A percentile compares a stretch with the other conserved stretches of the same genome.
These are phyloP conservation scores for Dermatemys mawii DNA, from an alignment of 2,113 vertebrate species.

Conservation along the genomic window DNA sequence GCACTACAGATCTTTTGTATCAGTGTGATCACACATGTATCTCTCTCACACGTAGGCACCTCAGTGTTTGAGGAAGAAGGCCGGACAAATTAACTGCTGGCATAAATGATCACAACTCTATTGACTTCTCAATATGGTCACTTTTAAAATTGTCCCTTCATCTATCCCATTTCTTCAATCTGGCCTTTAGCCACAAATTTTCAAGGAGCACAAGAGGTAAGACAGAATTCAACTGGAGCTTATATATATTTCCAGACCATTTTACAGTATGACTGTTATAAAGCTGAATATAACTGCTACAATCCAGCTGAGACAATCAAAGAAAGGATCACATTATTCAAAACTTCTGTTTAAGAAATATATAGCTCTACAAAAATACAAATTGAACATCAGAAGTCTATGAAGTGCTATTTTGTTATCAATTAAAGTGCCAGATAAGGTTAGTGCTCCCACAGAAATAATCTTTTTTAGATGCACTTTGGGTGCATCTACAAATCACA, in stretches of 20 bases:
- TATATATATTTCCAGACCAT: constrained; percentile 8
- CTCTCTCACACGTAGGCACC: background rate
- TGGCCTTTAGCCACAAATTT: background rate
- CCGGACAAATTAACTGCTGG: background rate
- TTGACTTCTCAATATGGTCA: background rate
- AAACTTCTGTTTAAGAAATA: constrained; percentile 10
- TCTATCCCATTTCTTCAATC: background rate
- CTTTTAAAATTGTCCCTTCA: background rate
- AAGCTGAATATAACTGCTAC: background rate
- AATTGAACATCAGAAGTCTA: background rate
- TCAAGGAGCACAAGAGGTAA: background rate
- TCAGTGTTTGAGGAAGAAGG: background rate
- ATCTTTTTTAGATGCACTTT: no score
- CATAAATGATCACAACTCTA: background rate
- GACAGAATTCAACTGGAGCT: constrained; percentile 26
- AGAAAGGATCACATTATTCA: background rate
- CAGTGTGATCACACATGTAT: background rate
- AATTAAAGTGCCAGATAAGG: background rate
- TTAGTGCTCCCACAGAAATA: constrained; percentile 3
- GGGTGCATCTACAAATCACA: constrained; percentile 2
- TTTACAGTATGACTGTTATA: background rate
- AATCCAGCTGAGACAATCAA: background rate
- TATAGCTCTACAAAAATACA: background rate
- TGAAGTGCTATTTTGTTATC: background rate
- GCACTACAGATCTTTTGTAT: background rate